Base-by-base conservation (phyloP, 2,888 invertebrate species). In the Spisula subtruncata region DNA sequence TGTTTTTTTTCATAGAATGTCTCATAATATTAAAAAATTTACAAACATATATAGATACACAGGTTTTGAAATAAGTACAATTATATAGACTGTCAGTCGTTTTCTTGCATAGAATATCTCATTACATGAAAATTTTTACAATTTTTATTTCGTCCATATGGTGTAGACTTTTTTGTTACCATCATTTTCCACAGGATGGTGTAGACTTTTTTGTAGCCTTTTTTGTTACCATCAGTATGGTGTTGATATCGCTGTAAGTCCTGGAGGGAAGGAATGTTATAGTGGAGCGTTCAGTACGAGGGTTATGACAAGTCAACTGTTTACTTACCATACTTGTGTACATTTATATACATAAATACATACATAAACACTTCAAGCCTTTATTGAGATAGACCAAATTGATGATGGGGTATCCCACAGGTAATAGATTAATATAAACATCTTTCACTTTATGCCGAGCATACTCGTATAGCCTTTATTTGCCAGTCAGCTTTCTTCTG, bases 291-390 rank as follows among this genome's bases (percentile, higher is more conserved):
- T 46, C 25, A 66, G 46, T 60, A 83, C 66, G 41, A 41, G 41
- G 83, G 60, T 60, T 60, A 60, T 82, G 54, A 29, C 83, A 18
- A 41, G 81, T 81, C 66, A 83, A 84, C 32, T 84, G 75, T 84
- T 84, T 84, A 75, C 84, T 46, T 84, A 48, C 48, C 51, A 48
- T 84, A 51, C 25, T 81, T 66, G n/a, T 71, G 35, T 83, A 84
- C 48, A 75, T 84, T 84, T 84, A 84, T n/a, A n/a, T 75, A 75
- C 84, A 71, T 84, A 84, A 84, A 84, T 75, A 84, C 84, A 71
- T 84, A 51, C 46, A 75, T 84, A 75, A 84, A 84, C 84, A 84
- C 83, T 83, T 32, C 14, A 32, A 75, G 32, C 6, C 18, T 75
- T 60, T 60, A 60, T 60, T 66, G 83, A 83, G 54, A 66, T 83